Conservation (phyloP, 2,888 invertebrate species). For the Congeria kusceri region DNA sequence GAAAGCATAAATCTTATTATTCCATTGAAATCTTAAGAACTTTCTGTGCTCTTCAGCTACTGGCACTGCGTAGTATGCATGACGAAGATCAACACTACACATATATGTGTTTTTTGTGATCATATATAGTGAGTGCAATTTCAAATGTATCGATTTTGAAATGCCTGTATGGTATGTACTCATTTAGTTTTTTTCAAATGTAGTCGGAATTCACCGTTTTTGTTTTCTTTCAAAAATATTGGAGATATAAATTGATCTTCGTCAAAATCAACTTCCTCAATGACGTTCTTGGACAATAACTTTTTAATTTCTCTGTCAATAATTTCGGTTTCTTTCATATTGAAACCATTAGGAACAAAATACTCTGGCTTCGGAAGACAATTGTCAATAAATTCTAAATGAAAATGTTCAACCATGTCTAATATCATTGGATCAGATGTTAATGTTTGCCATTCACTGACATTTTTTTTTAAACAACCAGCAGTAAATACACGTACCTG, state of each 20-base stretch:
- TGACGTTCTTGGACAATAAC: too few species aligned
- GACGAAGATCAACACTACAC: constrained; percentile 34
- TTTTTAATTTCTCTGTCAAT: too few species aligned
- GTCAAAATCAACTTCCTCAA: too few species aligned
- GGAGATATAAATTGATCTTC: constrained; percentile 15
- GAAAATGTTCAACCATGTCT: too few species aligned
- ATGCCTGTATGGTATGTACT: constrained; percentile 44
- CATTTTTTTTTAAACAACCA: too few species aligned
- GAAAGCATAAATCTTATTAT: constrained; percentile 45
- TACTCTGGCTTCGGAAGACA: too few species aligned
- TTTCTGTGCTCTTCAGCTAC: constrained; percentile 36
- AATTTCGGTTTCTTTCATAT: too few species aligned
- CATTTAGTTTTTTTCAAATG: constrained; percentile 50
- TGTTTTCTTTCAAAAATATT: constrained; percentile 32
- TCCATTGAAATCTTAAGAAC: constrained; percentile 50
- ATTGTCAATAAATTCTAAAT: too few species aligned
- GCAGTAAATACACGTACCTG: too few species aligned
- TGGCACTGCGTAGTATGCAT: constrained; percentile 50
- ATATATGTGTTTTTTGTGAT: constrained; percentile 37
- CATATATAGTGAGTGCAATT: constrained; percentile 36
- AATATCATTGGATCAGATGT: too few species aligned
- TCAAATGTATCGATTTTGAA: constrained; percentile 63
- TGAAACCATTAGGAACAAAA: too few species aligned
- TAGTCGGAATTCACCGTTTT: constrained; percentile 47
- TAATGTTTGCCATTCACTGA: too few species aligned